Conservation (phyloP, 2,888 invertebrate species). For the Cheiracanthium punctorium region DNA sequence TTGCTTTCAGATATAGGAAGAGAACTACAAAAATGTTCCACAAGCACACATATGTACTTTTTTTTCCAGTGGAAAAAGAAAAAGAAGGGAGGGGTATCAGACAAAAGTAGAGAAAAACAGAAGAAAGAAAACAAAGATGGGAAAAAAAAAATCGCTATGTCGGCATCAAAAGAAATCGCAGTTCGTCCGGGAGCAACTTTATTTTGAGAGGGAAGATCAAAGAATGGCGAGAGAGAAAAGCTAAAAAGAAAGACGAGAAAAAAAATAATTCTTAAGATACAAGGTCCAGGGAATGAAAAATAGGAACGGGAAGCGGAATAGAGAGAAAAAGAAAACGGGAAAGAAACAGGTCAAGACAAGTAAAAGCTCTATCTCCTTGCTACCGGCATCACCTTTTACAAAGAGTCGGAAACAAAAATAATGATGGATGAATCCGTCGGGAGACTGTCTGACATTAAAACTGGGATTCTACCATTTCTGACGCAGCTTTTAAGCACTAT, state of each 20-base stretch:
- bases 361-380: conserved; percentile 66
- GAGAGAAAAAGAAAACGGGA: conserved; percentile 10
- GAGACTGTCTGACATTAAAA: conserved; percentile 55
- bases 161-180: conserved; percentile 70
- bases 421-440: conserved; percentile 48
- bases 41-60: background rate
- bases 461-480: conserved; percentile 22
- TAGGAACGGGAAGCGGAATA: conserved; percentile 7
- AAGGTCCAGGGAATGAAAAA: conserved; percentile 31
- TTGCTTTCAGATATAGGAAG: background rate
- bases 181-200: conserved; percentile 66
- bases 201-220: conserved; percentile 70
- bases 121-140: conserved; percentile 32
- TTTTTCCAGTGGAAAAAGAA: background rate
- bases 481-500: too few species aligned
- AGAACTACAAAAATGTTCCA: background rate
- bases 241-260: conserved; percentile 52
- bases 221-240: conserved; percentile 51
- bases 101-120: conserved; percentile 34
- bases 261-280: conserved; percentile 22
- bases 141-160: conserved; percentile 33
- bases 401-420: conserved; percentile 42
- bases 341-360: conserved; percentile 66
- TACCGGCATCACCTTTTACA: conserved; percentile 18
- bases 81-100: background rate